Evolutionary conservation across 2,888 invertebrate species (phyloP).

Genomic region (Drosophila pegasa): DNA sequence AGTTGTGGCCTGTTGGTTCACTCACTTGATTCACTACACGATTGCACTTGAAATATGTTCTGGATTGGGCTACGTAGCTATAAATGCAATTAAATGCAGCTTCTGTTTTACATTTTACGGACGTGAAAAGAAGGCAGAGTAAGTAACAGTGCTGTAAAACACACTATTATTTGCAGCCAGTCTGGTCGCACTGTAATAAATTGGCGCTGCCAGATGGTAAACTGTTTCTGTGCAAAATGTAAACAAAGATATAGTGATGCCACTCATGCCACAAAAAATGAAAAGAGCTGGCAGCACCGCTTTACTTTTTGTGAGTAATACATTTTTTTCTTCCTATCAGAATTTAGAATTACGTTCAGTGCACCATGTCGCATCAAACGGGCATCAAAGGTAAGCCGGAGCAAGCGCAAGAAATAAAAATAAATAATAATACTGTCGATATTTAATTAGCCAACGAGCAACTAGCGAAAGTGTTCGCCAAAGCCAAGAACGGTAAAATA

Average conservation of each 20-base stretch:
- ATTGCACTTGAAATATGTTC: slow-evolving; percentile 60
- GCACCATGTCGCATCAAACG: slow-evolving; percentile 94
- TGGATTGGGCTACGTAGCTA: slow-evolving; percentile 31
- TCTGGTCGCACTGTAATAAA: slow-evolving; percentile 26
- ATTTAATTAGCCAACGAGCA: slow-evolving; percentile 90
- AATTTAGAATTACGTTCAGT: slow-evolving; percentile 16
- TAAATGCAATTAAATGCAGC: slow-evolving; percentile 69
- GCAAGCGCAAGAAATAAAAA: not conserved
- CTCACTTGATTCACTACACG: slow-evolving; percentile 66
- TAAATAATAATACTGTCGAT: not conserved
- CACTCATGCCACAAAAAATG: slow-evolving; percentile 8
- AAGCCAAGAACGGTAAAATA: slow-evolving; percentile 91
- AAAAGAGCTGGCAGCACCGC: slow-evolving; percentile 39
- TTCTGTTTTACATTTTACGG: slow-evolving; percentile 73
- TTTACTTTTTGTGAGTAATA: slow-evolving; percentile 68
- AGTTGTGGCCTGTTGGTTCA: slow-evolving; percentile 20
- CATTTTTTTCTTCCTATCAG: slow-evolving; percentile 43
- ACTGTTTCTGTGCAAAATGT: slow-evolving; percentile 41
- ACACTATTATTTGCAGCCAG: not conserved
- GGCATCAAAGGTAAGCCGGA: slow-evolving; percentile 91
- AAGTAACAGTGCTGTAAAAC: slow-evolving; percentile 41
- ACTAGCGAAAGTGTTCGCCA: slow-evolving; percentile 92
- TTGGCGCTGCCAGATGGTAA: slow-evolving; percentile 29
- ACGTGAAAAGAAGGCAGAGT: slow-evolving; percentile 62
- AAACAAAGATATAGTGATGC: slow-evolving; percentile 40